Evolutionary conservation across 1,140 invertebrate species (phyloP).

Genomic region (Venturia canescens): DNA sequence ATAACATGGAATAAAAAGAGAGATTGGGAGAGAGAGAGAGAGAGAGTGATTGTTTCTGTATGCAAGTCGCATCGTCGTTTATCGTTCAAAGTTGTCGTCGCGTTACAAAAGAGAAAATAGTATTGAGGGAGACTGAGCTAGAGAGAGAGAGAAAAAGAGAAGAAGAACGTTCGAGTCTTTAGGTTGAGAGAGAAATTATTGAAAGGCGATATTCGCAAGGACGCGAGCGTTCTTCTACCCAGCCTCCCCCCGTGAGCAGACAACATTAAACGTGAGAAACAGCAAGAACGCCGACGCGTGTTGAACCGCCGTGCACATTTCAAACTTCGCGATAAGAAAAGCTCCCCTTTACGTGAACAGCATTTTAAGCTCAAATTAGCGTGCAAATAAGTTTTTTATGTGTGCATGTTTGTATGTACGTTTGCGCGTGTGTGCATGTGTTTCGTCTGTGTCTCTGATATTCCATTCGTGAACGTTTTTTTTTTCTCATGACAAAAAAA

Average conservation of each 20-base stretch:
- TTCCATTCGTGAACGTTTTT: conserved; percentile 63
- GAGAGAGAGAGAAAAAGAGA: conserved; percentile 6
- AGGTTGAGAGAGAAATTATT: conserved; percentile 32
- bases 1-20: conserved; percentile 41
- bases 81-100: conserved; percentile 26
- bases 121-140: not conserved
- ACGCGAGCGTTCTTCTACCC: conserved; percentile 34
- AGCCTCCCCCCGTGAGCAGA: not conserved
- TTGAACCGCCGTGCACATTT: conserved; percentile 31
- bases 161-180: not conserved
- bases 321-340: conserved; percentile 37
- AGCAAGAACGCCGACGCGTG: not conserved
- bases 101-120: not conserved
- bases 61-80: conserved; percentile 29
- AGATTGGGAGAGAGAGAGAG: conserved; percentile 34
- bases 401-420: not conserved
- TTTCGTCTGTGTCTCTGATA: conserved; percentile 42
- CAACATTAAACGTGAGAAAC: conserved; percentile 11
- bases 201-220: conserved; percentile 35
- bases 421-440: too few relatives aligned
- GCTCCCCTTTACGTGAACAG: conserved; percentile 20
- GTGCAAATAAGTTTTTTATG: conserved; percentile 46
- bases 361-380: conserved; percentile 54
- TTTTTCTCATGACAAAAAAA: conserved; percentile 53
- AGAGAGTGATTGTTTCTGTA: not conserved